Evolutionary conservation across 2,113 vertebrate species (phyloP).

Genomic region (Archocentrus centrarchus): DNA sequence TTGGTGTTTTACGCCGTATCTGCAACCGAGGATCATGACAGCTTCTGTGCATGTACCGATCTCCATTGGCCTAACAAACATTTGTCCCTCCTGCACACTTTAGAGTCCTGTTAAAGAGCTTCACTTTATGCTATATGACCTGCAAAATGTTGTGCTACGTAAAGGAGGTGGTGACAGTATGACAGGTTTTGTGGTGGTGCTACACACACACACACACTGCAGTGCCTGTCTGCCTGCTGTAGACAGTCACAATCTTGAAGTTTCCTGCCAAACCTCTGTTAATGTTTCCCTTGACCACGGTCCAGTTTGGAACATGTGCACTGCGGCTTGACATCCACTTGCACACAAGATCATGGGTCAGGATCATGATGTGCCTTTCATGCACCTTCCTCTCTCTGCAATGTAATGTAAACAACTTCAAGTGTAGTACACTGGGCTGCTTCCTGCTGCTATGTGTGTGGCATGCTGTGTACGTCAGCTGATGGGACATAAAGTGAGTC

Average conservation of each 20-base stretch:
- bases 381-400: constrained; percentile 70
- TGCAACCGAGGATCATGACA: constrained; percentile 1
- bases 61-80: constrained; percentile 11
- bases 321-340: constrained; percentile 73
- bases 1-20: constrained; percentile 40
- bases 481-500: constrained; percentile 72
- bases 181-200: constrained; percentile 24
- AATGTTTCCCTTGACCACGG: constrained; percentile 71
- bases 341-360: constrained; percentile 62
- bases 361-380: constrained; percentile 63
- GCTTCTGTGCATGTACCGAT: constrained; percentile 30
- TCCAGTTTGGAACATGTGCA: constrained; percentile 71
- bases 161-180: constrained; percentile 28
- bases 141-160: constrained; percentile 42
- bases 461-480: constrained; percentile 73
- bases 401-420: constrained; percentile 68
- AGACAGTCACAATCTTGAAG: constrained; percentile 58
- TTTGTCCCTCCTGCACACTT: constrained; percentile 36
- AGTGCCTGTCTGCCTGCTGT: constrained; percentile 37
- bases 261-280: constrained; percentile 68
- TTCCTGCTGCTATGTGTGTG: constrained; percentile 79
- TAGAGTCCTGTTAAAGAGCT: constrained; percentile 32
- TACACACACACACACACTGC: constrained; percentile 1
- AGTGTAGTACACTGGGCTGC: constrained; percentile 72
- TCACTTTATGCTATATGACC: constrained; percentile 53